Evolutionary conservation across 2,888 invertebrate genomes (phyloP).

Genomic region (Chrysopilus asiliformis): DNA sequence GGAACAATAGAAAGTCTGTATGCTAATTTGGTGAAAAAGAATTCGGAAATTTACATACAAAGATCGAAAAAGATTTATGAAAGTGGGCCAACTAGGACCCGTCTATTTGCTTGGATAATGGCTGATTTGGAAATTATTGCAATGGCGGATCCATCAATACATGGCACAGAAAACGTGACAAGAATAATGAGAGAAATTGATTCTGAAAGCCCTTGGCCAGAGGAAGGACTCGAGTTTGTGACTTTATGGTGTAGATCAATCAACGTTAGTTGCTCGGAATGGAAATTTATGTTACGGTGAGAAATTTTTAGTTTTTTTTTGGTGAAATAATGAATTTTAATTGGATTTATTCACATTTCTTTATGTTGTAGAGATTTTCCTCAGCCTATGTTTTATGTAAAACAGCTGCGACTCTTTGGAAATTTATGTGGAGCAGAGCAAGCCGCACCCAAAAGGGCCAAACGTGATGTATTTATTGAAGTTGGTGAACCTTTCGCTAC

Average conservation of each 20-base stretch:
- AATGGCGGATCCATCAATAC: slow-evolving; percentile 75
- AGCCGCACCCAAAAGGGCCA: slow-evolving; percentile 49
- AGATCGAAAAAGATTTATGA: slow-evolving; percentile 53
- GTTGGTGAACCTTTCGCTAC: slow-evolving; percentile 73
- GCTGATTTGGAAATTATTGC: slow-evolving; percentile 50
- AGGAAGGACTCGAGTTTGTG: slow-evolving; percentile 74
- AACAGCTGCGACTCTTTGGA: slow-evolving; percentile 78
- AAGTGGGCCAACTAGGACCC: slow-evolving; percentile 49
- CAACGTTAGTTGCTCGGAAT: slow-evolving; percentile 65
- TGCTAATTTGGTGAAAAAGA: slow-evolving; percentile 72
- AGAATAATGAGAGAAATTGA: slow-evolving; percentile 69
- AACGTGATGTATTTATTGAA: slow-evolving; percentile 43
- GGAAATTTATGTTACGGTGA: slow-evolving; percentile 64
- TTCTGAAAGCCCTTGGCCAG: slow-evolving; percentile 81
- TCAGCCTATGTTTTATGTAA: slow-evolving; percentile 76
- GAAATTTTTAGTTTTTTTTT: neutral
- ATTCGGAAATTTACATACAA: slow-evolving; percentile 93
- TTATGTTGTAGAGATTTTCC: slow-evolving; percentile 66
- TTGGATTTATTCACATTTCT: too few relatives aligned
- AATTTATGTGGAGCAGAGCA: slow-evolving; percentile 83
- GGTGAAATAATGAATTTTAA: too few relatives aligned
- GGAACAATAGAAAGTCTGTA: slow-evolving; percentile 83
- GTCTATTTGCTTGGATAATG: slow-evolving; percentile 79
- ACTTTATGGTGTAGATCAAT: slow-evolving; percentile 90
- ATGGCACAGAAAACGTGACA: slow-evolving; percentile 65